A percentile compares a stretch with the other conserved stretches of the same genome.
phyloP scores from a whole-genome alignment of 1,140 invertebrate species.

The Gerris buenoi region DNA sequence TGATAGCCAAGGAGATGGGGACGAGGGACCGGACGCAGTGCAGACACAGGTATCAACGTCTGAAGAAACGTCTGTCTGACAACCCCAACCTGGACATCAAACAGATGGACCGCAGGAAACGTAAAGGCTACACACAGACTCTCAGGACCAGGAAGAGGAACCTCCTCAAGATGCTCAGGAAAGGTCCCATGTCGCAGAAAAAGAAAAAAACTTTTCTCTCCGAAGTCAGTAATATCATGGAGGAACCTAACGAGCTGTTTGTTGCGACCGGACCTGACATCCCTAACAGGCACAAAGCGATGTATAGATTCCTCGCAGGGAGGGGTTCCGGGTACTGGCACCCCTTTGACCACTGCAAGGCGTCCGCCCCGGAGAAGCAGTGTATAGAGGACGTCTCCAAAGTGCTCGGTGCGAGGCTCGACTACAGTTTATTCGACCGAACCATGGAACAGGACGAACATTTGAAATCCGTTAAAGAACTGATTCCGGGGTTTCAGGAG shows the following conservation, averaged over 20 bases:
- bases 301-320: neutral
- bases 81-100: neutral
- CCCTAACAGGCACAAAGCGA: neutral
- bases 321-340: neutral
- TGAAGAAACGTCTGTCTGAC: neutral
- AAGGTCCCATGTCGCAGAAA: neutral
- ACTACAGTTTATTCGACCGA: neutral
- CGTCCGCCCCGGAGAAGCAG: neutral
- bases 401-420: neutral
- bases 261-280: neutral
- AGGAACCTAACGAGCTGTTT: neutral
- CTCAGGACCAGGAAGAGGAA: neutral
- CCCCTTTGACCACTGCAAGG: neutral
- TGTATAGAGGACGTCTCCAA: neutral
- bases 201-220: neutral
- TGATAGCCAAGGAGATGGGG: neutral
- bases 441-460: neutral
- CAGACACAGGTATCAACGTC: neutral
- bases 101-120: neutral
- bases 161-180: neutral
- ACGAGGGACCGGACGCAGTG: neutral
- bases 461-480: neutral
- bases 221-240: neutral
- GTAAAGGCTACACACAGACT: neutral
- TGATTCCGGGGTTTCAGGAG: neutral